A percentile compares a stretch with the other conserved stretches of the same genome.
Evolutionary conservation across 2,797 vertebrate species (phyloP).

Genomic region (Alauda arvensis): DNA sequence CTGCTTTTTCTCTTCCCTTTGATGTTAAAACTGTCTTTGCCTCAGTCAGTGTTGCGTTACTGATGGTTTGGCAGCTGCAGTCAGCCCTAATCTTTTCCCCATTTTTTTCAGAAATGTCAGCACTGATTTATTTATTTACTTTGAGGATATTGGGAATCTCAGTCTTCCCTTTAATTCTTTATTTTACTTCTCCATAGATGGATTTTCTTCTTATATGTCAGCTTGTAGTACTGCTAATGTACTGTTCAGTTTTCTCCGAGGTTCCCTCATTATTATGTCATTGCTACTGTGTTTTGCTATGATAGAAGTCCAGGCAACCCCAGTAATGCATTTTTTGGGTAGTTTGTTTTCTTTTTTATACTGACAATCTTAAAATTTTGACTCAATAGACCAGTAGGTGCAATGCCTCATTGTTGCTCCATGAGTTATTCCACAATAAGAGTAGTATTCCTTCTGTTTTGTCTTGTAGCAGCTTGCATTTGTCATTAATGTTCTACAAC

Average conservation of each 20-base stretch:
- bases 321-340: neutral
- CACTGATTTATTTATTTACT: neutral
- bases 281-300: neutral
- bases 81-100: neutral
- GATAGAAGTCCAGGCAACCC: neutral
- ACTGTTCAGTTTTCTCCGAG: neutral
- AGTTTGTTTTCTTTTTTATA: neutral
- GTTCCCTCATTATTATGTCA: neutral
- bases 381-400: neutral
- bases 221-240: neutral
- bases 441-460: neutral
- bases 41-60: neutral
- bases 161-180: neutral
- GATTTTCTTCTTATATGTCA: neutral
- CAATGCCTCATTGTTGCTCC: neutral
- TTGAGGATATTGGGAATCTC: neutral
- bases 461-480: neutral
- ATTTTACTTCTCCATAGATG: neutral
- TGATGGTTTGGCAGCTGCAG: neutral
- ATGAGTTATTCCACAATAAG: neutral
- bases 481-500: conserved; percentile 4
- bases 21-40: neutral
- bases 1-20: neutral
- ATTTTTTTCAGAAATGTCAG: neutral
- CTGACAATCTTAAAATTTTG: neutral